These are phyloP conservation scores for Bolborhynchus lineola DNA, from an alignment of 2,113 vertebrate genomes.

Conservation along the genomic window DNA sequence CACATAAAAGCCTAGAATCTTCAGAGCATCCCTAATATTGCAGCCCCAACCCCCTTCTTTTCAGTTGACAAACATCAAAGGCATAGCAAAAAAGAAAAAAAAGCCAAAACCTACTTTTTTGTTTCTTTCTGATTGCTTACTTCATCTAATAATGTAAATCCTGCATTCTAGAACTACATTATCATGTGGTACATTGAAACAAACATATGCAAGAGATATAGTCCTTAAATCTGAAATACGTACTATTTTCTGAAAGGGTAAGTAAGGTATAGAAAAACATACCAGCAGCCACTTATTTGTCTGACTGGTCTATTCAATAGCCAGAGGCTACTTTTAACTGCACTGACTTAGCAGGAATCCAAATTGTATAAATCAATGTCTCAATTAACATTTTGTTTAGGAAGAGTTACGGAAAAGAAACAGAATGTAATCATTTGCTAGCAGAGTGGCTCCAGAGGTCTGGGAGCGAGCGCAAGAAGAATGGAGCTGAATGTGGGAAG, in stretches of 20 bases:
- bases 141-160: not conserved
- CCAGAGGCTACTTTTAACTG: not conserved
- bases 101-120: not conserved
- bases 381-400: slow-evolving; percentile 55
- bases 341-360: not conserved
- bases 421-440: slow-evolving; percentile 56
- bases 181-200: not conserved
- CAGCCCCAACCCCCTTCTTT: not conserved
- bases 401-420: slow-evolving; percentile 25
- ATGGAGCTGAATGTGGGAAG: slow-evolving; percentile 54
- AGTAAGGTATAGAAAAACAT: not conserved
- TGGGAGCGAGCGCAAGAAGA: slow-evolving; percentile 34
- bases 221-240: not conserved
- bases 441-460: slow-evolving; percentile 48
- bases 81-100: not conserved
- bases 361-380: slow-evolving; percentile 26
- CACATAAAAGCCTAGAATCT: not conserved
- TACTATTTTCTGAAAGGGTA: not conserved
- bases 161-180: not conserved
- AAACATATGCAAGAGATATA: not conserved
- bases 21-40: not conserved
- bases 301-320: not conserved
- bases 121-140: not conserved
- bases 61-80: not conserved
- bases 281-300: slow-evolving; percentile 5